phyloP scores from a whole-genome alignment of 2,113 vertebrate species.

The Myrmophylax atrothorax region DNA sequence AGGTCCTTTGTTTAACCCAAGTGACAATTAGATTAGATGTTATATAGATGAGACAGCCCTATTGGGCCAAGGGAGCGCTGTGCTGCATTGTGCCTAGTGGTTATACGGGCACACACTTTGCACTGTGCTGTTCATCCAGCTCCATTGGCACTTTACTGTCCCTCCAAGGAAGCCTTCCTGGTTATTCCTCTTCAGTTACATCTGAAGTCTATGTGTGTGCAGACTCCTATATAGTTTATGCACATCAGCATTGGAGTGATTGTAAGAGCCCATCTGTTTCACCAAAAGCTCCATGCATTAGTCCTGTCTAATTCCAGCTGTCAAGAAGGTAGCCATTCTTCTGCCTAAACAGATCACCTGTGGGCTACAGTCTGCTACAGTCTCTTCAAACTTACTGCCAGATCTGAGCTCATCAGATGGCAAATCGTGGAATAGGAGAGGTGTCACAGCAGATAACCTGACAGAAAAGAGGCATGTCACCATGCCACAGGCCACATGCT shows the following conservation, averaged over 20 bases:
- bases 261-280: neutral
- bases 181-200: neutral
- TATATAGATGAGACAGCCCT: neutral
- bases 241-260: neutral
- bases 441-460: neutral
- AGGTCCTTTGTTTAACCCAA: neutral
- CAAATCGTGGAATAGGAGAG: neutral
- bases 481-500: neutral
- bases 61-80: neutral
- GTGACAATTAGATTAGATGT: neutral
- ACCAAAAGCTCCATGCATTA: neutral
- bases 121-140: neutral
- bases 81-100: neutral
- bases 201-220: neutral
- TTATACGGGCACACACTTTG: neutral
- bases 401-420: neutral
- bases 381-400: neutral
- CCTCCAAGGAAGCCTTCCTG: neutral
- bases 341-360: neutral
- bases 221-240: neutral
- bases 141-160: fast-evolving
- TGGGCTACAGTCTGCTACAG: neutral
- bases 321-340: neutral
- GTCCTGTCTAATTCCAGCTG: neutral
- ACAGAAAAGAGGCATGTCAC: neutral